phyloP scores from a whole-genome alignment of 2,113 vertebrate genomes.

The Neotragus pygmaeus region DNA sequence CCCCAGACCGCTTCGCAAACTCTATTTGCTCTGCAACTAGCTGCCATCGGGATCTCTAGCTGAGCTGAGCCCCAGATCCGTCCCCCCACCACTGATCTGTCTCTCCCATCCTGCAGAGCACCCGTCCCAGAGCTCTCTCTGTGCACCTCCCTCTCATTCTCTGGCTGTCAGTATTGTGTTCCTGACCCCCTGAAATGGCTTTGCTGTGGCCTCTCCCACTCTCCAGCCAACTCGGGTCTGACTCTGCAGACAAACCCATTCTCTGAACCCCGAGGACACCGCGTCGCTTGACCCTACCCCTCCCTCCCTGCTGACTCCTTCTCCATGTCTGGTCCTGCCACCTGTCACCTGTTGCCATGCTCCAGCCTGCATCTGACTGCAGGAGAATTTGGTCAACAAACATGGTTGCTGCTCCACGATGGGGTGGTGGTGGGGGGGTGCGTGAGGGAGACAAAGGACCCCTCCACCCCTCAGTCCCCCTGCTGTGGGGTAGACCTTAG shows the following conservation, averaged over 20 bases:
- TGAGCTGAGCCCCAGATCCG: not conserved
- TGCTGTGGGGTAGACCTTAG: not conserved
- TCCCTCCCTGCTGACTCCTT: not conserved
- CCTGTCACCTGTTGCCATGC: not conserved
- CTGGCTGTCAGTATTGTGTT: not conserved
- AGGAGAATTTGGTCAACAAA: not conserved
- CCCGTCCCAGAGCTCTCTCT: not conserved
- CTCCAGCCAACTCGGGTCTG: not conserved
- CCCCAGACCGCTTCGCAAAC: not conserved
- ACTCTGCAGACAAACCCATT: not conserved
- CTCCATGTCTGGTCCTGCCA: not conserved
- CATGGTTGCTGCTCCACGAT: no score
- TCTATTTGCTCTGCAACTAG: not conserved
- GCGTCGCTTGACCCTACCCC: rapidly evolving
- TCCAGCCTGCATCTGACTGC: not conserved
- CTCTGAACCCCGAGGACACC: not conserved
- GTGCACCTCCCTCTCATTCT: not conserved
- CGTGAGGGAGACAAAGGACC: not conserved
- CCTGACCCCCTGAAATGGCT: not conserved
- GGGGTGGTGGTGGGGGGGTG: not conserved
- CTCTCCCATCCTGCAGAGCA: not conserved
- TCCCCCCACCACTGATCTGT: rapidly evolving
- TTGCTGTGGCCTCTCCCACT: not conserved
- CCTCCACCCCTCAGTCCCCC: not conserved
- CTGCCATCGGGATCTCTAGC: not conserved